A percentile compares a stretch with the other conserved stretches of the same genome.
Evolutionary conservation across 1,140 invertebrate species (phyloP).

Genomic region (Druon quercuslanigerum): DNA sequence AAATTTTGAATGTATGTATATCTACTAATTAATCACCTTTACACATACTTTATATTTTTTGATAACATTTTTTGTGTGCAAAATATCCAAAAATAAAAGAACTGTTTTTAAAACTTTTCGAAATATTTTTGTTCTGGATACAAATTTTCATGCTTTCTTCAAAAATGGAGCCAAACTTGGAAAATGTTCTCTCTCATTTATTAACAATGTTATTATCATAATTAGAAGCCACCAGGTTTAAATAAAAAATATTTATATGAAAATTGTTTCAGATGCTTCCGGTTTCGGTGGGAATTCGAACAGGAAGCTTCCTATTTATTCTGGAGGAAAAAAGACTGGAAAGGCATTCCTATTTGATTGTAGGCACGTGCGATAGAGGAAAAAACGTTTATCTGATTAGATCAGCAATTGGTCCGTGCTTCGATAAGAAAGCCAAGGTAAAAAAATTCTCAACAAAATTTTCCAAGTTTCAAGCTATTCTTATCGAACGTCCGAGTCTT

Average conservation of each 20-base stretch:
- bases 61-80: not conserved
- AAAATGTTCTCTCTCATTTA: no score
- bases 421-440: slow-evolving; percentile 4
- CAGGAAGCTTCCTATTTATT: slow-evolving; percentile 2
- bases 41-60: no score
- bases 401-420: not conserved
- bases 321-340: slow-evolving; percentile 23
- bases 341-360: slow-evolving; percentile 11
- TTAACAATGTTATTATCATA: no score
- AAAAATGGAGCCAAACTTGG: no score
- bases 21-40: no score
- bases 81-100: not conserved
- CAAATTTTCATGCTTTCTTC: no score
- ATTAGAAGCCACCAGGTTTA: not conserved
- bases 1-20: no score
- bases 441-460: slow-evolving; percentile 4
- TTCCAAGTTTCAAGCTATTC: slow-evolving; percentile 14
- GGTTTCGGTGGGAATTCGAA: slow-evolving; percentile 5
- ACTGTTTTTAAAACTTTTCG: no score
- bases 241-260: not conserved
- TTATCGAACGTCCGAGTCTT: slow-evolving; percentile 16
- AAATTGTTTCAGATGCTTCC: slow-evolving; percentile 13
- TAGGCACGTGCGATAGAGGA: no score
- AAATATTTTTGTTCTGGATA: no score
- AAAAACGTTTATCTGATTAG: no score